Evolutionary conservation across 2,113 vertebrate species (phyloP).

Genomic region (Cygnus buccinator): DNA sequence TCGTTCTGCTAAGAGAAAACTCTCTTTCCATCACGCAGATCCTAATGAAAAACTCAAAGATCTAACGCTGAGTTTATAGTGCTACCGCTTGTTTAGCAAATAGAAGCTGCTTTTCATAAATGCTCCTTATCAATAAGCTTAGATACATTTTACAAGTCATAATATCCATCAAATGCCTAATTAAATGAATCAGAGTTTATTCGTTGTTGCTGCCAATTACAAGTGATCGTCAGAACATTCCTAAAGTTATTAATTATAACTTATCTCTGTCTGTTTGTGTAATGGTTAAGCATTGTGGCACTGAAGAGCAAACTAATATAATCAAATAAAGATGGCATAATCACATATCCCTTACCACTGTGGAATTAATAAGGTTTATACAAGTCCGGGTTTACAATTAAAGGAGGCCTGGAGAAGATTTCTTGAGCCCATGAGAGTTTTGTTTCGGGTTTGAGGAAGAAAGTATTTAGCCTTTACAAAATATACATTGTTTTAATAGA

Average conservation of each 20-base stretch:
- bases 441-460: not conserved
- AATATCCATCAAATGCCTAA: constrained; percentile 41
- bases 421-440: not conserved
- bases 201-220: constrained; percentile 6
- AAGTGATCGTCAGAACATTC: constrained; percentile 51
- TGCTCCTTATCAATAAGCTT: constrained; percentile 60
- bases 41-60: not conserved
- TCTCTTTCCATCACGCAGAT: too few relatives aligned
- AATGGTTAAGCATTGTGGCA: constrained; percentile 16
- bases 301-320: constrained; percentile 34
- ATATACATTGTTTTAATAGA: not conserved
- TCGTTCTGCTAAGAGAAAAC: not conserved
- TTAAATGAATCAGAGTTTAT: constrained; percentile 37
- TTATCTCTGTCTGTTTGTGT: constrained; percentile 60
- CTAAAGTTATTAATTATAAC: constrained; percentile 49
- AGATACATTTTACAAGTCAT: constrained; percentile 56
- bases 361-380: not conserved
- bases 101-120: constrained; percentile 1
- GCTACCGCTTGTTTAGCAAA: not conserved
- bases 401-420: not conserved
- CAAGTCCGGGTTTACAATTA: not conserved
- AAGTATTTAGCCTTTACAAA: not conserved
- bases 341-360: not conserved
- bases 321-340: constrained; percentile 31
- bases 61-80: not conserved